Evolutionary conservation across 2,797 vertebrate species (phyloP), one percentile per base, ranked within the genome.

Genomic region (Helicolenus hilgendorfi): DNA sequence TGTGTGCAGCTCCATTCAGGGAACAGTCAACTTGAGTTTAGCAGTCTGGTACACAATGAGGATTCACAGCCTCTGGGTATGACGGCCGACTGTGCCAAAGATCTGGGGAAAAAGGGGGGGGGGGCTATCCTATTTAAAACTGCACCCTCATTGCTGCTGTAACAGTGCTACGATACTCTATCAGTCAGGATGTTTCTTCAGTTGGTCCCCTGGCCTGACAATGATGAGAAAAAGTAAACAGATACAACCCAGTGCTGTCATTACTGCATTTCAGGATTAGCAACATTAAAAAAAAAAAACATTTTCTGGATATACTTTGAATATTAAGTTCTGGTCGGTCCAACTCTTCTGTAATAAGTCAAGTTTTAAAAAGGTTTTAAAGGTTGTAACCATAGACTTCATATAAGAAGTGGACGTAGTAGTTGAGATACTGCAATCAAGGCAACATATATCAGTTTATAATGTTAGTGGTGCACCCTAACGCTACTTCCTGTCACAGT

Each of bases 121-220:
- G 70, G 49, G 72, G 85, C 72, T 78, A 84, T 93, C 91, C 96
- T 96, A 96, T 97, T 97, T 97, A 96, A 96, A 97, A 94, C 83
- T 79, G 79, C 89, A 79, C 91, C 87, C 87, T 94, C 88, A 87
- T 85, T 26, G 69, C 65, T 53, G 24, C 91, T 92, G 89, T 79
- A 87, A 87, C 87, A 92, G 74, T 29, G 67, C 71, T 72, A 71
- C 69, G 93, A 91, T 89, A 92, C 71, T 84, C 69, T 91, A 90
- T 90, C 89, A 81, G 85, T 68, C 65, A 81, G 84, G 85, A 74
- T 91, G 85, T 80, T 89, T 78, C 81, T 86, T 72, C 81, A 88
- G 81, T 26, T 29, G 69, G 65, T 72, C 60, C 79, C 84, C 65
- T 74, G 75, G 73, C 60, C 74, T 73, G 53, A 93, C 72, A 90